A percentile compares a stretch with the other conserved stretches of the same genome.
Conservation (phyloP, 2,797 vertebrate genomes). For the Lemur catta region DNA sequence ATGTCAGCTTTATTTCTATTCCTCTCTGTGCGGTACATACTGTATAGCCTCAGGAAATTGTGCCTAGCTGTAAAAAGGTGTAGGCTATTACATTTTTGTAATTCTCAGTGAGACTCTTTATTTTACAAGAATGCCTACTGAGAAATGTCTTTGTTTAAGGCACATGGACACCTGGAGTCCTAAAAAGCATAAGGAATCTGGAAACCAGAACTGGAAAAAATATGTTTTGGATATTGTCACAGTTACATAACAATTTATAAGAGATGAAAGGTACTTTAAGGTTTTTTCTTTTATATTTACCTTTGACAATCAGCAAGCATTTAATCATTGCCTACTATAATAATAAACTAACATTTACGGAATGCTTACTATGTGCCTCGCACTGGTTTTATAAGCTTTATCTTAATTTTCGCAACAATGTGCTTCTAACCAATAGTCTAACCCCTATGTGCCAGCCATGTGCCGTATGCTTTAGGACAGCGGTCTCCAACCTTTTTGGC, state of each 20-base stretch:
- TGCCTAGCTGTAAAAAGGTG: slow-evolving; percentile 62
- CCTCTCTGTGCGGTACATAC: slow-evolving; percentile 28
- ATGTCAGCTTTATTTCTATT: slow-evolving; percentile 53
- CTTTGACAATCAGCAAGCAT: neutral
- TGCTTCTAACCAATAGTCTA: neutral
- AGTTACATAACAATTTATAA: slow-evolving; percentile 46
- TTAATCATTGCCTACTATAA: slow-evolving; percentile 8
- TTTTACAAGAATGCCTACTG: slow-evolving; percentile 42
- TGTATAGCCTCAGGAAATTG: slow-evolving; percentile 53
- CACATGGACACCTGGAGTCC: slow-evolving; percentile 42
- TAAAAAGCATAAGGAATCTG: slow-evolving; percentile 40
- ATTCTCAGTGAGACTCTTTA: slow-evolving; percentile 41
- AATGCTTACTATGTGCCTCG: neutral
- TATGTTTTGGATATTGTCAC: neutral
- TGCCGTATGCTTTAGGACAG: neutral
- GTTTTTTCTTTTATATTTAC: neutral
- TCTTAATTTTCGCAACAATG: neutral
- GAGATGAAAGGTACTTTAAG: slow-evolving; percentile 27
- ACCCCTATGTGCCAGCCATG: neutral
- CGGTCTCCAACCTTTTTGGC: no score
- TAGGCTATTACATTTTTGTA: slow-evolving; percentile 57
- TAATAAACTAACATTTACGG: slow-evolving; percentile 24
- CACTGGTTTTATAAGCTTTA: neutral
- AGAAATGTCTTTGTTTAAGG: slow-evolving; percentile 65
- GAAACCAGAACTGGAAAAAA: slow-evolving; percentile 2